phyloP scores from a whole-genome alignment of 2,113 vertebrate genomes.

The Ctenomys sociabilis region DNA sequence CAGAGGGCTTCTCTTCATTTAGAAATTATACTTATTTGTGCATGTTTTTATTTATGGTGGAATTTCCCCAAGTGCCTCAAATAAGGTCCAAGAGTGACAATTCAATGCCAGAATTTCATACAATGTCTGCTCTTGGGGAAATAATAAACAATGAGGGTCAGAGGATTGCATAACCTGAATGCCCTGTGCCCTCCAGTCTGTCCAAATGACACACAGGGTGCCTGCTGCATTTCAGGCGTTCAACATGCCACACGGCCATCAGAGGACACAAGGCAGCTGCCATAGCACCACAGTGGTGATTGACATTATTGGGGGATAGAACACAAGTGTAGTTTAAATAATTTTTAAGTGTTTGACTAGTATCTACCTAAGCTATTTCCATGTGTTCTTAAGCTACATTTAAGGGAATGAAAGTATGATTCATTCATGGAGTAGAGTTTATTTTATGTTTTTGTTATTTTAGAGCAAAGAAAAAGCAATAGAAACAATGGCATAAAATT shows the following conservation, averaged over 20 bases:
- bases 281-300: not conserved
- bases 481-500: too few relatives aligned
- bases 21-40: constrained; percentile 30
- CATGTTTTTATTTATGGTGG: not conserved
- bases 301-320: not conserved
- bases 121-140: constrained; percentile 9
- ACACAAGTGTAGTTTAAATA: not conserved
- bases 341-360: not conserved
- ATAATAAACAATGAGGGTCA: not conserved
- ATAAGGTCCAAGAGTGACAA: not conserved
- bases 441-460: too few relatives aligned
- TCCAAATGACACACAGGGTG: not conserved
- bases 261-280: not conserved
- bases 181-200: not conserved
- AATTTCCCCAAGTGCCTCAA: not conserved
- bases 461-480: too few relatives aligned
- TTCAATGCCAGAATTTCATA: not conserved
- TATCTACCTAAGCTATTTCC: not conserved
- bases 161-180: not conserved
- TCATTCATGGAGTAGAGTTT: not conserved
- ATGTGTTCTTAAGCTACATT: not conserved
- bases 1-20: not conserved
- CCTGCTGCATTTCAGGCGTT: not conserved
- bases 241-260: not conserved
- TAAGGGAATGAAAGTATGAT: constrained; percentile 29